These are phyloP conservation scores for Micropterix aruncella DNA, from an alignment of 2,888 invertebrate species.

Conservation along the genomic window DNA sequence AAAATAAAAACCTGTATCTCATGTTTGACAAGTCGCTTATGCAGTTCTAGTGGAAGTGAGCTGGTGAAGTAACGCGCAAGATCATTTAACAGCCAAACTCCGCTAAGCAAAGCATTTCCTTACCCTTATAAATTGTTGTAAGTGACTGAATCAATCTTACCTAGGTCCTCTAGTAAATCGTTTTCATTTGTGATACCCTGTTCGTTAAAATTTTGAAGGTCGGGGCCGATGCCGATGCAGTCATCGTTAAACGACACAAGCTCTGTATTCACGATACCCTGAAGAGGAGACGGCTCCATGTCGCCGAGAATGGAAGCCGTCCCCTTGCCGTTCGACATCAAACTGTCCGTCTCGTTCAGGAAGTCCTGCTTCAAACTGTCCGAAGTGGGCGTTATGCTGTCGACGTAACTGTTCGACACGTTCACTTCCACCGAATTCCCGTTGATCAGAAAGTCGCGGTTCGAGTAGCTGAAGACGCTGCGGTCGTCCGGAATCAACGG, in stretches of 20 bases:
- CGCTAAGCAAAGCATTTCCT: neutral
- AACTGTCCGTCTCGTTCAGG: constrained; percentile 3
- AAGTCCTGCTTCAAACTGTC: constrained; percentile 4
- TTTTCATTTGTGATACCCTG: constrained; percentile 8
- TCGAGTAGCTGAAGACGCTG: constrained; percentile 43
- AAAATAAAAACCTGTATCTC: no score
- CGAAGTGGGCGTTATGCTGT: constrained; percentile 2
- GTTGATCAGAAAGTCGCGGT: constrained; percentile 44
- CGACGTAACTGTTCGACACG: constrained; percentile 15
- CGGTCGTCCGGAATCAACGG: constrained; percentile 43
- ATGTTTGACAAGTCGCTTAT: no score
- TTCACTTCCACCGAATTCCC: constrained; percentile 39
- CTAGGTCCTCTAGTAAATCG: constrained; percentile 7
- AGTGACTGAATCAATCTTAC: constrained; percentile 1
- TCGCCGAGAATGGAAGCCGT: constrained; percentile 4
- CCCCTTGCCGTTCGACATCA: constrained; percentile 5
- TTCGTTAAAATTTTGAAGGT: constrained; percentile 6
- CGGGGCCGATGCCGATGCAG: constrained; percentile 7
- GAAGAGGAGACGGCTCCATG: constrained; percentile 6
- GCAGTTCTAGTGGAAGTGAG: no score
- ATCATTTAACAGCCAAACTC: no score
- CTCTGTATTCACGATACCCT: constrained; percentile 8
- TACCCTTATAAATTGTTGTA: neutral
- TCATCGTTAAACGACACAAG: constrained; percentile 8
- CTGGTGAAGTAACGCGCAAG: no score